These are phyloP conservation scores for Orestias chungarensis DNA, from an alignment of 2,797 vertebrate species.

Conservation along the genomic window DNA sequence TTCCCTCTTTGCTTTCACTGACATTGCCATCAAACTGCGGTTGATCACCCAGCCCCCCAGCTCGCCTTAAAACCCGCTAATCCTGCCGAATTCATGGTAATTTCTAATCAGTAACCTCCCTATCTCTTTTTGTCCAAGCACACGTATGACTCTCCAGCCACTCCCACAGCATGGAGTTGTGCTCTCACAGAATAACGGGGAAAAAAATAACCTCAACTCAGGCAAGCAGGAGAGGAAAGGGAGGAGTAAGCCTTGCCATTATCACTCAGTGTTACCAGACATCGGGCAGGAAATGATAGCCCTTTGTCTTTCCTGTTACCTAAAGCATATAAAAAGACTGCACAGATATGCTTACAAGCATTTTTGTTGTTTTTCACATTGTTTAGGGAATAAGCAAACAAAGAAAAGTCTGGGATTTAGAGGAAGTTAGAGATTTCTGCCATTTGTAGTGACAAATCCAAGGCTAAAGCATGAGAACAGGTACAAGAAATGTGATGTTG, in stretches of 20 bases:
- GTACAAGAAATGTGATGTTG: constrained; percentile 24
- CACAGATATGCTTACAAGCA: constrained; percentile 28
- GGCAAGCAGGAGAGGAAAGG: constrained; percentile 38
- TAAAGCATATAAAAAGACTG: constrained; percentile 53
- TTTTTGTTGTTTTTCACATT: constrained; percentile 47
- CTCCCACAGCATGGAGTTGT: constrained; percentile 31
- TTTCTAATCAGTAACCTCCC: constrained; percentile 40
- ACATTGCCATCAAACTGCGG: constrained; percentile 76
- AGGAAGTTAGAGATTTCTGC: constrained; percentile 33
- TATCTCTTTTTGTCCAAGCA: constrained; percentile 49
- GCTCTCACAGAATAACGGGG: constrained; percentile 38
- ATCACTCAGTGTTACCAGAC: constrained; percentile 66
- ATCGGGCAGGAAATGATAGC: constrained; percentile 63
- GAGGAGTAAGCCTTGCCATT: constrained; percentile 61
- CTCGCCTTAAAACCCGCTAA: constrained; percentile 55
- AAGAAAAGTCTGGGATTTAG: constrained; percentile 52
- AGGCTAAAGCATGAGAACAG: constrained; percentile 10
- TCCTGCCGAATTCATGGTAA: constrained; percentile 78
- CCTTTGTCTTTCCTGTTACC: constrained; percentile 72
- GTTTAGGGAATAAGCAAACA: constrained; percentile 46
- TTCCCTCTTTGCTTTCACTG: constrained; percentile 58
- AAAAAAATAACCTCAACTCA: constrained; percentile 46
- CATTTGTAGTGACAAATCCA: constrained; percentile 16
- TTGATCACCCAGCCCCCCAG: constrained; percentile 35
- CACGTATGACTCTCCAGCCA: constrained; percentile 47